Percentiles rank a stretch among this genome's conserved stretches.
These are phyloP conservation scores for Lepisosteus oculatus DNA, from an alignment of 2,113 vertebrate genomes.

Conservation along the genomic window DNA sequence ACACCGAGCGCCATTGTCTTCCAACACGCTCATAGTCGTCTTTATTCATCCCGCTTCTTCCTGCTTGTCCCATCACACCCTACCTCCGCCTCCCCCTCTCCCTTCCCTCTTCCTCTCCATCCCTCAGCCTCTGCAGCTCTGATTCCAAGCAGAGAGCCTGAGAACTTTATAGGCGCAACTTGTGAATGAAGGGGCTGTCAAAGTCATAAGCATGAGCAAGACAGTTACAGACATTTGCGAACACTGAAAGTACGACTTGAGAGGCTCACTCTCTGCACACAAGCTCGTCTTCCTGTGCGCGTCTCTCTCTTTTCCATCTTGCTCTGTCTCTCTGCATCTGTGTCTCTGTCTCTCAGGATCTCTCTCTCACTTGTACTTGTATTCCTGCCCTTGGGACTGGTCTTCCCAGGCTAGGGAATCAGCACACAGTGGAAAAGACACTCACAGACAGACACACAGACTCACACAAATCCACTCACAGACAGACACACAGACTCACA, in stretches of 20 bases:
- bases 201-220: no score
- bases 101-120: conserved; percentile 18
- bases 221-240: no score
- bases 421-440: no score
- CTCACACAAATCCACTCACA: background rate
- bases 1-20: conserved; percentile 55
- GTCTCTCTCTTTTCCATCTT: conserved; percentile 10
- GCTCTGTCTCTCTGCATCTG: conserved; percentile 5
- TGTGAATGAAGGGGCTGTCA: no score
- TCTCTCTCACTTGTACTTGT: conserved; percentile 27
- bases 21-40: conserved; percentile 53
- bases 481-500: background rate
- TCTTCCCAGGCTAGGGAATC: no score
- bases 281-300: no score
- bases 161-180: no score
- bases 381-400: background rate
- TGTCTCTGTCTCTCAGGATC: conserved; percentile 13
- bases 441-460: conserved; percentile 14
- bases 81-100: conserved; percentile 27
- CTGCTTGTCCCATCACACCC: conserved; percentile 29
- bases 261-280: no score
- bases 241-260: no score
- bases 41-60: conserved; percentile 46
- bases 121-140: background rate
- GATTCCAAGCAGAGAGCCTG: no score